These are phyloP conservation scores for Tachuris rubrigastra DNA, from an alignment of 2,113 vertebrate species.

Conservation along the genomic window DNA sequence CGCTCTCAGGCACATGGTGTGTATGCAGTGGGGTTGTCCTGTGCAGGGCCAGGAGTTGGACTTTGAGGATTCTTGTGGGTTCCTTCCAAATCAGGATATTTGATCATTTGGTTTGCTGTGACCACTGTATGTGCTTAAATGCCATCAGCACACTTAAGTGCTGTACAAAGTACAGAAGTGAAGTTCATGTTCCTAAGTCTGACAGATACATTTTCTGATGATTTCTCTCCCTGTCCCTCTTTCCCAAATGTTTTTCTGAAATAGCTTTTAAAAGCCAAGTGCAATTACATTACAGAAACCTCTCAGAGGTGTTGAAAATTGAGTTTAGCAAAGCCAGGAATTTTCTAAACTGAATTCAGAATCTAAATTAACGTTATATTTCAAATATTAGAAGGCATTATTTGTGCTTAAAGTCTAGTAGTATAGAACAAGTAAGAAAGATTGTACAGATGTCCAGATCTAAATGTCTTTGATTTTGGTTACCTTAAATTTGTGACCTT, in stretches of 20 bases:
- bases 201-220: neutral
- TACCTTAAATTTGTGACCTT: neutral
- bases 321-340: neutral
- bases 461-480: neutral
- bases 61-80: neutral
- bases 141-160: fast-evolving
- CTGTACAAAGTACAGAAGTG: neutral
- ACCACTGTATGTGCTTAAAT: neutral
- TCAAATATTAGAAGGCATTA: neutral
- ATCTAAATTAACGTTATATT: neutral
- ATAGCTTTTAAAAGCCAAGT: neutral
- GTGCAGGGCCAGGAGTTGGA: neutral
- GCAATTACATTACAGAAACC: neutral
- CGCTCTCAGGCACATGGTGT: neutral
- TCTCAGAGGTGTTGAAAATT: neutral
- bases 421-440: neutral
- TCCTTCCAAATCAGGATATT: neutral
- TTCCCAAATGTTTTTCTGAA: neutral
- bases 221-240: neutral
- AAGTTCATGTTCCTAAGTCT: neutral
- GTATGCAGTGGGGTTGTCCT: neutral
- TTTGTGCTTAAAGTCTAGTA: neutral
- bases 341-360: neutral
- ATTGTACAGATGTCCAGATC: neutral
- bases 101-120: neutral